Conservation (phyloP, 2,888 invertebrate genomes). For the Drosophila falleni region DNA sequence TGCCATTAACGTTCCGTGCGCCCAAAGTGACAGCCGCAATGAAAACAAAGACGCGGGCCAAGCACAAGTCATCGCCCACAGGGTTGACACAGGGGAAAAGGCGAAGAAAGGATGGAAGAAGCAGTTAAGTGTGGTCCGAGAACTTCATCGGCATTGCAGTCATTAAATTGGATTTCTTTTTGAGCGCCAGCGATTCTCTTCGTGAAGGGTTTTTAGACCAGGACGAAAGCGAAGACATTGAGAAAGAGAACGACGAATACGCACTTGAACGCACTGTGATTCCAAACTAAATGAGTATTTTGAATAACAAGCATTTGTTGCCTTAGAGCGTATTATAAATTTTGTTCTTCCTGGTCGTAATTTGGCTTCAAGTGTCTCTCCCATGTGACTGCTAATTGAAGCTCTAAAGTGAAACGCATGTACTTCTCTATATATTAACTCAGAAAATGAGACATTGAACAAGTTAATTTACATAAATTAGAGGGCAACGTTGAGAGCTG, state of each 20-base stretch:
- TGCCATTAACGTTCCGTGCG: slow-evolving; percentile 79
- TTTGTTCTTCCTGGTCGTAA: slow-evolving; percentile 5
- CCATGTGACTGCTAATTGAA: background rate
- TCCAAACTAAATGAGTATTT: slow-evolving; percentile 56
- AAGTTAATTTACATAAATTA: slow-evolving; percentile 9
- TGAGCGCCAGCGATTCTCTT: slow-evolving; percentile 35
- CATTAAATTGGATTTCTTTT: slow-evolving; percentile 82
- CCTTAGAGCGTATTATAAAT: slow-evolving; percentile 34
- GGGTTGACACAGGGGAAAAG: background rate
- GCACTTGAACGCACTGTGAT: slow-evolving; percentile 52
- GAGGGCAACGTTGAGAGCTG: background rate
- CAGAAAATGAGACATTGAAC: background rate
- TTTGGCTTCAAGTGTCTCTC: slow-evolving; percentile 12
- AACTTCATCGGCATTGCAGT: slow-evolving; percentile 57
- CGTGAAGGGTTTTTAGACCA: slow-evolving; percentile 53
- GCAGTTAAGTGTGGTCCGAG: slow-evolving; percentile 64
- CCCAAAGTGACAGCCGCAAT: slow-evolving; percentile 80
- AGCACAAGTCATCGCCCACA: slow-evolving; percentile 71
- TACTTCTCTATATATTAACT: no score
- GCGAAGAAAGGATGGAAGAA: slow-evolving; percentile 2
- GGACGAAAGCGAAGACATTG: background rate
- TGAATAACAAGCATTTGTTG: slow-evolving; percentile 61
- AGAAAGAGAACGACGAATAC: slow-evolving; percentile 19
- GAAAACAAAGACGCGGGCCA: slow-evolving; percentile 77
- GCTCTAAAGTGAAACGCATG: background rate